Conservation (phyloP, 92 coral and sea anemone genomes). For the Metridium senile region DNA sequence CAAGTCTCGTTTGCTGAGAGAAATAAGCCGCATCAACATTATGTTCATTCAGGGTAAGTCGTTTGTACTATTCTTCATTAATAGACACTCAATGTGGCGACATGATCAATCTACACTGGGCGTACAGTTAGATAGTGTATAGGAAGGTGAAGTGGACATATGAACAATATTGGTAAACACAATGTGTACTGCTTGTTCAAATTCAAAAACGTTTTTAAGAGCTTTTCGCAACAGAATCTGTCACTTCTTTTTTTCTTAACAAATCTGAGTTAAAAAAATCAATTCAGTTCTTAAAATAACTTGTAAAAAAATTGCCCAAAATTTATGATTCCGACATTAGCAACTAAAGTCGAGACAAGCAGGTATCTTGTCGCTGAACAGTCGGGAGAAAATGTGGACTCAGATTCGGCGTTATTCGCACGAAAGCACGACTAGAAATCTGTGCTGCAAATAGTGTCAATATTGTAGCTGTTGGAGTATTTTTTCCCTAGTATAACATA, state of each 20-base stretch:
- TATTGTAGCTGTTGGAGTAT: not conserved
- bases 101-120: not conserved
- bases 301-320: not conserved
- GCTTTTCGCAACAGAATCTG: not conserved
- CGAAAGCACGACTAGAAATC: not conserved
- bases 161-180: conserved; percentile 15
- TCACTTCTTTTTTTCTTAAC: too few relatives aligned
- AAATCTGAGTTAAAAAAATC: too few relatives aligned
- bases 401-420: not conserved
- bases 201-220: not conserved
- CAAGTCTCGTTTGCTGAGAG: conserved; percentile 17
- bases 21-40: conserved; percentile 17
- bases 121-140: conserved; percentile 5
- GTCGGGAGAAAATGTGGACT: not conserved
- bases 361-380: not conserved
- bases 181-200: not conserved
- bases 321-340: not conserved
- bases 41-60: conserved; percentile 31
- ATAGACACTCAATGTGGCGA: not conserved
- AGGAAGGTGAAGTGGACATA: not conserved
- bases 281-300: not conserved
- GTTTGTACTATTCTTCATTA: not conserved
- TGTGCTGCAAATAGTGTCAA: not conserved
- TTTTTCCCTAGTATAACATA: not conserved
- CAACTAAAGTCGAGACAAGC: not conserved